Conservation (phyloP, 1,140 invertebrate genomes). For the Drosophila equinoxialis region DNA sequence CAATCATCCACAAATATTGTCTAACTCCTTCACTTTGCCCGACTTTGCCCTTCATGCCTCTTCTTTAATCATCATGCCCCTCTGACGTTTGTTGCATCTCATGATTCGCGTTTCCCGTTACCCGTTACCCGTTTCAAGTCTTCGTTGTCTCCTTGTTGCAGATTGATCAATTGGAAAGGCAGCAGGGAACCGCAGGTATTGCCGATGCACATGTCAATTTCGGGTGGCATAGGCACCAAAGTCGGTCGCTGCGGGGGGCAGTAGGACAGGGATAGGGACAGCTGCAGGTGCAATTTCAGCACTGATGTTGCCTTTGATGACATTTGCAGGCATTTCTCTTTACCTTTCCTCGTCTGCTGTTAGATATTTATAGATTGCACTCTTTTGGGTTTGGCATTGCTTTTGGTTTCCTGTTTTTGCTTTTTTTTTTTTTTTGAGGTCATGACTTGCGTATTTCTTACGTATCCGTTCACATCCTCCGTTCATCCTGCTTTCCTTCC, state of each 20-base stretch:
- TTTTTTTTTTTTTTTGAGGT: background rate
- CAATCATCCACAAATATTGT: conserved; percentile 80
- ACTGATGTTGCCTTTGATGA: conserved; percentile 49
- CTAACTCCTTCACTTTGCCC: conserved; percentile 42
- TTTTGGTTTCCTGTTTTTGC: background rate
- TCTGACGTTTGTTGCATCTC: background rate
- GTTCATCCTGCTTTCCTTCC: background rate
- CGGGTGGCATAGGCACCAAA: conserved; percentile 6
- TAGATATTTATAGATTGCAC: conserved; percentile 78
- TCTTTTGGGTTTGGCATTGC: conserved; percentile 26
- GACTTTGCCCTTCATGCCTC: background rate
- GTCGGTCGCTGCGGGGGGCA: no score
- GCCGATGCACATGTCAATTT: conserved; percentile 12
- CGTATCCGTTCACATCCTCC: conserved; percentile 31
- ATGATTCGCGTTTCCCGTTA: conserved; percentile 1
- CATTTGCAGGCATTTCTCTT: conserved; percentile 42
- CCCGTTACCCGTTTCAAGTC: background rate
- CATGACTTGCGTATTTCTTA: conserved; percentile 5
- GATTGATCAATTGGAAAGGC: conserved; percentile 58
- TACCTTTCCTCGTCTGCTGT: conserved; percentile 14
- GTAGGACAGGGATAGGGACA: no score
- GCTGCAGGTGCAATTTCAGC: background rate
- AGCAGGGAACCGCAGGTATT: conserved; percentile 12
- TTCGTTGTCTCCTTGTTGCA: conserved; percentile 35
- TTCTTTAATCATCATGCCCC: conserved; percentile 23